Base-by-base conservation (phyloP, 2,888 invertebrate species). In the Scaptomyza cyrtandrae region DNA sequence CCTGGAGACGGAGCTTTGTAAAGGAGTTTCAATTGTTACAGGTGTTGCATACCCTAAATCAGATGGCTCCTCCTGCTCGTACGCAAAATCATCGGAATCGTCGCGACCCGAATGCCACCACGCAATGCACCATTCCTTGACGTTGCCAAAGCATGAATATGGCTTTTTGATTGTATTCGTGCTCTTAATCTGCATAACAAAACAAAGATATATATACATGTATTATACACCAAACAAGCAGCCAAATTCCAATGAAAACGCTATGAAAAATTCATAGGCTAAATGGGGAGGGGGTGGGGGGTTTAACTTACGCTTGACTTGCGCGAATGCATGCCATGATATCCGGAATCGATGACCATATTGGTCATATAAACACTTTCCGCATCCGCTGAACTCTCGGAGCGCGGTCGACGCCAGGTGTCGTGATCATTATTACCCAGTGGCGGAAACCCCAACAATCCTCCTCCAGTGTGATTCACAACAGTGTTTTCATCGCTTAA, bases 61-160 rank as follows among this genome's bases (percentile, higher is more conserved):
- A 88, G 97, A 95, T 73, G 95, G 94, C 89, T 95, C 95, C 90
- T 97, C 97, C 71, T 95, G 94, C 35, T 95, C 96, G 58, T 92
- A 92, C 54, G 87, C 96, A 80, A 95, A 96, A 73, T 96, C 96
- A 83, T 96, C 96, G 71, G 95, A 94, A 87, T 97, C 97, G 71
- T 97, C 97, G 39, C 96, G 93, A 0, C 97, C 97, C 13, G 97
- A 97, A 91, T 97, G 96, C 97, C 97, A 97, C 97, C 97, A 97
- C 89, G 97, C 97, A 61, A 96, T 94, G 91, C 97, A 97, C 97
- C 97, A 97, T 74, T 95, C 95, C 71, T 95, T 93, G 58, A 96
- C 92, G 16, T 94, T 91, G 75, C 91, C 90, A 83, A 91, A 89
- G 74, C 92, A 92, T 39, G 89, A 82, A 57, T 90, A 90, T 75